These are phyloP conservation scores for Aegypius monachus DNA, from an alignment of 2,113 vertebrate species.

Conservation along the genomic window DNA sequence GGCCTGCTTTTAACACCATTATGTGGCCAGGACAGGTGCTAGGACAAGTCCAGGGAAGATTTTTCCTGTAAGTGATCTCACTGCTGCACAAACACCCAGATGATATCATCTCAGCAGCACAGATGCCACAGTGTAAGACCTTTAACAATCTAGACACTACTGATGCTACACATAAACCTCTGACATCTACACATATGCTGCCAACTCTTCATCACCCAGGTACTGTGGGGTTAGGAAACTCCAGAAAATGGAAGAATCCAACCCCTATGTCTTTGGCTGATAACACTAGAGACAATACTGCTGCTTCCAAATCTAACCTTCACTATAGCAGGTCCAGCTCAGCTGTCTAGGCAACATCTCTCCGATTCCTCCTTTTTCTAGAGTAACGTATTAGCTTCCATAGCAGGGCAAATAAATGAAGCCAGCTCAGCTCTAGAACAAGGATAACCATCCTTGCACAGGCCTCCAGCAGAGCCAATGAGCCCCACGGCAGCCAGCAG, in stretches of 20 bases:
- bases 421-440: not conserved
- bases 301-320: not conserved
- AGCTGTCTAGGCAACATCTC: not conserved
- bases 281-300: not conserved
- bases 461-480: not conserved
- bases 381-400: not conserved
- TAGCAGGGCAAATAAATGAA: not conserved
- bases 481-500: not conserved
- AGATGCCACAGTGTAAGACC: not conserved
- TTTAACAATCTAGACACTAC: not conserved
- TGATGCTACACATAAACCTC: not conserved
- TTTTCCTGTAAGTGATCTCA: not conserved
- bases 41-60: not conserved
- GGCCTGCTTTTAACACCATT: not conserved
- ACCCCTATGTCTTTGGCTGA: not conserved
- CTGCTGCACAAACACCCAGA: not conserved
- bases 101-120: not conserved
- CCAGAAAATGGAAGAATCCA: not conserved
- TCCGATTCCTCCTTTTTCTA: not conserved
- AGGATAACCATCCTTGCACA: accelerated
- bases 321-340: not conserved
- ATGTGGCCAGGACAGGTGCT: not conserved
- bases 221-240: not conserved
- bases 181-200: not conserved
- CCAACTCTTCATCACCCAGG: not conserved